Evolutionary conservation across 2,113 vertebrate genomes (phyloP), one percentile per base, ranked within the genome.

Genomic region (Anguilla japonica): DNA sequence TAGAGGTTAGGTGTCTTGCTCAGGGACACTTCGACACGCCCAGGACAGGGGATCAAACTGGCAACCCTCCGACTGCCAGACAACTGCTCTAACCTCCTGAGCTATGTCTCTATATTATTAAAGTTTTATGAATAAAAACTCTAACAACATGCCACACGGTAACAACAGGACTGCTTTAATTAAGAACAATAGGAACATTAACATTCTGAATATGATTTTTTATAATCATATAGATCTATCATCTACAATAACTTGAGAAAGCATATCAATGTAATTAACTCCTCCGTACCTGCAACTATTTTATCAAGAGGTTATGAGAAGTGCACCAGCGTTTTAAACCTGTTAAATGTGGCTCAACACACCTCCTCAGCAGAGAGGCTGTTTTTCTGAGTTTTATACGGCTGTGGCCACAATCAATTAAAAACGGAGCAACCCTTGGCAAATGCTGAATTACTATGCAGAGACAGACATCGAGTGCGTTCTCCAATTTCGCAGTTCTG

Each of bases 371-470:
- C 71, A 29, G 5, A 71, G 63, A 8, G 20, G 20, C n/a, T 71
- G 22, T 71, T 71, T 71, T 75, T 34, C n/a, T 75, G 71, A 13
- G 11, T 34, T 75, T 13, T n/a, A n/a, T 34, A n/a, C 16, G 43
- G 34, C 26, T 53, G 9, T 5, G 34, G n/a, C 81, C 15, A 22
- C 5, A 53, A 5, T 82, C 81, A 50, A 15, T 34, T 34, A 7
- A 75, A 53, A 82, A 82, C 5, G 16, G 20, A 81, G 13, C 39
- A 81, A 81, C 4, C 85, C 56, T 41, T 7, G 22, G 85, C 56
- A 29, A 63, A 43, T 56, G 79, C 15, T 0, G 20, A 63, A 81
- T 86, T 82, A 79, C 57, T 29, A 86, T 86, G 39, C 85, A 67
- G 39, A 41, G 39, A 20, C 79, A 57, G 81, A n/a, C 85, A 26